phyloP scores from a whole-genome alignment of 2,797 vertebrate species.

The Mus minutoides region DNA sequence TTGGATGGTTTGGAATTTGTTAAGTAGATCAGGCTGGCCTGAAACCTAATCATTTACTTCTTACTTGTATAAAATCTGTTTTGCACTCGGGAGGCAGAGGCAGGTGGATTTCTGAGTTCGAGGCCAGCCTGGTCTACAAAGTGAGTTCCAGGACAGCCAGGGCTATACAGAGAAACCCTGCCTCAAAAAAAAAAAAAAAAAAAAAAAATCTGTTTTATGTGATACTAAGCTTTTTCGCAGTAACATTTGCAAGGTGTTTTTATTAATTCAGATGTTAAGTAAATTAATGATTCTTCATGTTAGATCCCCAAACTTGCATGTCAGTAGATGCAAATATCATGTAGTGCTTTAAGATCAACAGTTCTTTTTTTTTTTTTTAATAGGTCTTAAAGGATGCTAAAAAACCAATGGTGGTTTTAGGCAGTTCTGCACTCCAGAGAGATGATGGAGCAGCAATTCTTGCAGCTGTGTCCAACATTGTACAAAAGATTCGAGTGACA shows the following conservation, averaged over 20 bases:
- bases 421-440: constrained; percentile 95
- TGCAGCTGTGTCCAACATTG: constrained; percentile 91
- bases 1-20: background rate
- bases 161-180: no score
- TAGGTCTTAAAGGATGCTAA: constrained; percentile 93
- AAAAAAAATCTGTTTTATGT: constrained; percentile 42
- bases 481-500: constrained; percentile 91
- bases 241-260: constrained; percentile 1
- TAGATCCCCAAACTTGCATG: constrained; percentile 2
- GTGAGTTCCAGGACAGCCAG: no score
- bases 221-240: background rate
- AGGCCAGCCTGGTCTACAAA: no score
- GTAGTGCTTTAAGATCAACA: constrained; percentile 14
- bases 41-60: background rate
- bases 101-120: no score
- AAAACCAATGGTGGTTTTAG: constrained; percentile 94
- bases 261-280: background rate
- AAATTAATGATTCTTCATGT: background rate
- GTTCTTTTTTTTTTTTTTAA: background rate
- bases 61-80: no score
- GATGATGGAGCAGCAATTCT: constrained; percentile 94
- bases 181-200: no score
- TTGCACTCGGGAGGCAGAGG: no score
- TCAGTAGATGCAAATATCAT: background rate
- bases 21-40: background rate